Evolutionary conservation across 2,888 invertebrate species (phyloP).

Genomic region (Orthosia incerta): DNA sequence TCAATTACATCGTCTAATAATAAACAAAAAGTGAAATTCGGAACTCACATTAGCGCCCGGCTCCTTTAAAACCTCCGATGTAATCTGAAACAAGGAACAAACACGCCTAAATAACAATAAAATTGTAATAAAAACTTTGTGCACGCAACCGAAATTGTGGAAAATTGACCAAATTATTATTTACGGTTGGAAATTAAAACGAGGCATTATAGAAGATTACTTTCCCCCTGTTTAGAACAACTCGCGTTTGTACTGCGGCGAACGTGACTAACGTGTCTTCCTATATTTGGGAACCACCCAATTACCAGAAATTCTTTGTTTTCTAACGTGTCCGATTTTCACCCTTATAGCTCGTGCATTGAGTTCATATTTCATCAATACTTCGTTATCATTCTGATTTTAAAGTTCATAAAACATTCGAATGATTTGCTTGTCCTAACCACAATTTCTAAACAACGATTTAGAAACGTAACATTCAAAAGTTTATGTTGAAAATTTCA

Average conservation of each 20-base stretch:
- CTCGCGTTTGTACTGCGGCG: conserved; percentile 72
- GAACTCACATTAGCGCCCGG: conserved; percentile 90
- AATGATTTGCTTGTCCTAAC: conserved; percentile 34
- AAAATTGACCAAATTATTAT: conserved; percentile 91
- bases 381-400: conserved; percentile 25
- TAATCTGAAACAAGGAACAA: conserved; percentile 91
- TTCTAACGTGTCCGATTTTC: conserved; percentile 51
- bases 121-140: conserved; percentile 91
- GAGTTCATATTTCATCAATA: conserved; percentile 44
- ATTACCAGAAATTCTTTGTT: conserved; percentile 61
- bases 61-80: conserved; percentile 89
- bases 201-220: conserved; percentile 86
- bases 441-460: conserved; percentile 33
- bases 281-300: conserved; percentile 59
- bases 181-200: conserved; percentile 90
- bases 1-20: conserved; percentile 83
- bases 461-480: conserved; percentile 27
- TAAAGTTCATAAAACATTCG: conserved; percentile 41
- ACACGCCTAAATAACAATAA: conserved; percentile 91
- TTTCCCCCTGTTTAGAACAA: conserved; percentile 84
- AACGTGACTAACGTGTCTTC: conserved; percentile 74
- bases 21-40: conserved; percentile 86
- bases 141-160: conserved; percentile 90
- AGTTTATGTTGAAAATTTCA: conserved; percentile 26
- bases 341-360: conserved; percentile 42